Percentiles rank a stretch among this genome's conserved stretches.
Evolutionary conservation across 2,113 vertebrate genomes (phyloP).

Genomic region (western clawed frog (Xenopus tropicalis)): UCB_Xtro_10.0 CM004450.2:62626001-62626500

Average conservation of each 20-base stretch:
- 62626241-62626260: conserved; percentile 29
- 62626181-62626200: not conserved
- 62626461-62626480: conserved; percentile 38
- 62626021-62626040: too few relatives aligned
- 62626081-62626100: too few relatives aligned
- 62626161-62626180: not conserved
- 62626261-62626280: conserved; percentile 39
- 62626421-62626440: conserved; percentile 50
- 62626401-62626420: conserved; percentile 49
- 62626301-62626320: conserved; percentile 35
- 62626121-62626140: too few relatives aligned
- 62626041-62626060: too few relatives aligned
- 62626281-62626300: conserved; percentile 45
- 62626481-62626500: conserved; percentile 16
- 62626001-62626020: too few relatives aligned
- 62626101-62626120: too few relatives aligned
- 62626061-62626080: too few relatives aligned
- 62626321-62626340: conserved; percentile 24
- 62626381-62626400: conserved; percentile 42
- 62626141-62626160: too few relatives aligned
- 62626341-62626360: conserved; percentile 16
- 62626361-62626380: not conserved
- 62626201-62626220: not conserved
- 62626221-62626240: conserved; percentile 25
- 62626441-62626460: conserved; percentile 45